Evolutionary conservation across 2,113 vertebrate genomes (phyloP), one percentile per base, ranked within the genome.

Genomic region (Phaetusa simplex): DNA sequence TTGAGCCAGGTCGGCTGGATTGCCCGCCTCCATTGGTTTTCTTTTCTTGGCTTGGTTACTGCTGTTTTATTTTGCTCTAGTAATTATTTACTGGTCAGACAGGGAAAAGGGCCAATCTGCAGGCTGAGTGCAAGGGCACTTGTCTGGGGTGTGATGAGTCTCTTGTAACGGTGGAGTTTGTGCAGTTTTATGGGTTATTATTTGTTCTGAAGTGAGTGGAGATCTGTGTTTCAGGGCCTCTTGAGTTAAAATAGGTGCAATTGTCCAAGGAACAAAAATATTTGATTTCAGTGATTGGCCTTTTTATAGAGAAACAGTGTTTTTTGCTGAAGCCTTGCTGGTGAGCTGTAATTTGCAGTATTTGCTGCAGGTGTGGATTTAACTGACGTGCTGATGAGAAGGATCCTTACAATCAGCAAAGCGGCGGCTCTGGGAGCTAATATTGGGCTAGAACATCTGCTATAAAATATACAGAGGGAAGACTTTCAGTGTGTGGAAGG

Each of bases 351-450:
- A 96, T 94, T 96, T 89, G 30, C 29, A 50, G 61, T 86, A 36
- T 83, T 90, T 96, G 82, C 95, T 94, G 90, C 92, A 83, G 80
- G 52, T 92, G 90, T 92, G 66, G 77, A 50, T 94, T 93, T 90
- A 91, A 95, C 73, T 42, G 83, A 65, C 2, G 6, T 65, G 30
- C 91, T 91, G 90, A 86, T 95, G 67, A 95, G 81, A 91, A 79
- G 70, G 82, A 82, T 93, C 81, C 45, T 92, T 94, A 71, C 18
- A 82, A 87, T 94, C 86, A 93, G 66, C 61, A 56, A 76, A 82
- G n/a, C 0, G 0, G 20, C 4, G 0, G 36, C 66, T 95, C 89
- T 76, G 73, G 38, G 49, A 91, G 65, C 81, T 94, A 87, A 82
- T 77, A 81, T 24, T 86, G 83, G 58, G 15, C 49, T 89, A 30